Base-by-base conservation (phyloP, 2,797 vertebrate genomes). In the Sebastes alutus region DNA sequence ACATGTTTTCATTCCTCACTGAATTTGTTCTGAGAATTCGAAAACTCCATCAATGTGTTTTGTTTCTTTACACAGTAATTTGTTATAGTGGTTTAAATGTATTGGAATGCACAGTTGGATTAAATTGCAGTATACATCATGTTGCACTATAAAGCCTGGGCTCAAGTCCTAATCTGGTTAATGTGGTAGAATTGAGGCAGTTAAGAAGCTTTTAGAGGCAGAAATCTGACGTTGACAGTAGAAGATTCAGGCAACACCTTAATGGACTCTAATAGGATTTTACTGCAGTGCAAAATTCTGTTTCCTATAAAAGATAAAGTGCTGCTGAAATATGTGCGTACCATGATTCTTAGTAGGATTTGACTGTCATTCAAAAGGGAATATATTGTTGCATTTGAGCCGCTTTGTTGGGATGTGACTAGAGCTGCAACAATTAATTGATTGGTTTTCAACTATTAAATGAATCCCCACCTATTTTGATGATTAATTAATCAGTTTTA, bases 141-240 rank as follows among this genome's bases (percentile, higher is more conserved):
- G 80, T 89, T 92, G 78, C 75, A 81, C 67, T 63, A 65, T 71
- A 83, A 88, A 87, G 70, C 86, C 78, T 27, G 20, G 11, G 75
- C 75, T 92, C 82, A 83, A 84, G 54, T 78, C 81, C 69, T 92
- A 94, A 95, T 94, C 91, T 93, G 75, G 90, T 92, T 94, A 94
- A 92, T 86, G 80, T 92, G 89, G 78, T 90, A 86, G 89, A 91
- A 92, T 91, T 89, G 68, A 89, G 73, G 88, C 86, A 83, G 82
- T 78, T 94, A 92, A 92, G 91, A 88, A 90, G 91, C 88, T 94
- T 94, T 93, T 82, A 80, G 75, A 83, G 70, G 61, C 63, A 80
- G 78, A 92, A 89, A 75, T 91, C 87, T 91, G 88, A 92, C 90
- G 69, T 90, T 87, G 81, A 91, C 90, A 73, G 78, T 27, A 85